Percentiles rank a stretch among this genome's conserved stretches.
phyloP scores from a whole-genome alignment of 2,113 vertebrate genomes.

The Oryzias curvinotus region DNA sequence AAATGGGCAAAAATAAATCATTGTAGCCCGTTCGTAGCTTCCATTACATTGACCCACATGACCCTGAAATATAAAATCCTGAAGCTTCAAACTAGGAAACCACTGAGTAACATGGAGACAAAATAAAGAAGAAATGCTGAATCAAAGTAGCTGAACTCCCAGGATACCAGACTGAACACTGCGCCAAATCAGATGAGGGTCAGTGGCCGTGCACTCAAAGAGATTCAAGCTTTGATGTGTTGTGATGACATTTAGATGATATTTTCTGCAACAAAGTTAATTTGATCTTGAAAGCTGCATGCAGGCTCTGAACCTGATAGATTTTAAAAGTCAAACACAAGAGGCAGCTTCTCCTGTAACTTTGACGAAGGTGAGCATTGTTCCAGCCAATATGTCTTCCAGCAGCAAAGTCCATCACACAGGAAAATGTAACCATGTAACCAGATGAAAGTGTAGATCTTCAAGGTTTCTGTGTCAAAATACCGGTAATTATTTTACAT shows the following conservation, averaged over 20 bases:
- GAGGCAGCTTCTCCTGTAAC: slow-evolving; percentile 10
- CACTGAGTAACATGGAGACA: background rate
- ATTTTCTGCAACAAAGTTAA: slow-evolving; percentile 43
- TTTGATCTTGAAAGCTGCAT: slow-evolving; percentile 34
- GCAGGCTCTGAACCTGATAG: slow-evolving; percentile 21
- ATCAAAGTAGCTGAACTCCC: slow-evolving; percentile 18
- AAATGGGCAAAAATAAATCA: no score
- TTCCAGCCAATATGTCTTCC: background rate
- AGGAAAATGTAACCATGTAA: background rate
- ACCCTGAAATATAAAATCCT: no score
- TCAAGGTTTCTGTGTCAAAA: no score
- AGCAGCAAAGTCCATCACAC: background rate
- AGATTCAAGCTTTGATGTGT: slow-evolving; percentile 30
- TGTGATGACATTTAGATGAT: slow-evolving; percentile 66
- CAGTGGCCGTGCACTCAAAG: slow-evolving; percentile 19
- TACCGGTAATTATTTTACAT: no score
- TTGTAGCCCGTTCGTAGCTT: no score
- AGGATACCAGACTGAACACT: slow-evolving; percentile 10
- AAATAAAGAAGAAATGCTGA: slow-evolving; percentile 19
- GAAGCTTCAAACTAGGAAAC: no score
- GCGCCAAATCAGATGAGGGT: slow-evolving; percentile 44
- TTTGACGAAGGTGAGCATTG: slow-evolving; percentile 5
- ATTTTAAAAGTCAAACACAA: slow-evolving; percentile 32
- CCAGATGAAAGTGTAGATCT: no score
- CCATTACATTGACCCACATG: no score